phyloP scores from a whole-genome alignment of 2,113 vertebrate genomes.

The Antechinus stuartii region DNA sequence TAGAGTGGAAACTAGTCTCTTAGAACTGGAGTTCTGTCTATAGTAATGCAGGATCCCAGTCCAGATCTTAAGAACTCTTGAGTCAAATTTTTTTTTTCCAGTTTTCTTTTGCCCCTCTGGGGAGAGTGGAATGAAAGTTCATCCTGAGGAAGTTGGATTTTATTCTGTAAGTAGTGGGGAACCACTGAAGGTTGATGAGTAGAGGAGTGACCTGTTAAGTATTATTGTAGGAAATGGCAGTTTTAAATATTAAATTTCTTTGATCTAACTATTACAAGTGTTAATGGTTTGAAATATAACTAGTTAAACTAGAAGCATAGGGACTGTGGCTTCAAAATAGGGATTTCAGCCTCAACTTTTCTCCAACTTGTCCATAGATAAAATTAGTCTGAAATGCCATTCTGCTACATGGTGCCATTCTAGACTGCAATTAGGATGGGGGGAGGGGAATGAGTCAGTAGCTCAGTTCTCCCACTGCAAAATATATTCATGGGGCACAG shows the following conservation, averaged over 20 bases:
- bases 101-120: neutral
- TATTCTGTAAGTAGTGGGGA: conserved; percentile 22
- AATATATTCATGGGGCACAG: neutral
- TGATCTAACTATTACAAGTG: conserved; percentile 37
- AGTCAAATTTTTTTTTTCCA: neutral
- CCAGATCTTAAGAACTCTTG: neutral
- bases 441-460: neutral
- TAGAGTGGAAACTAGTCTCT: neutral
- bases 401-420: neutral
- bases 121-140: neutral
- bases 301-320: neutral
- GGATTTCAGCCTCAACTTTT: neutral
- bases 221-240: conserved; percentile 14
- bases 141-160: conserved; percentile 18
- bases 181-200: neutral
- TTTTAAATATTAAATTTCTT: conserved; percentile 30
- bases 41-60: neutral
- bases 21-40: neutral
- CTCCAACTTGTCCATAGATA: neutral
- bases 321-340: neutral
- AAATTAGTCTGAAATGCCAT: neutral
- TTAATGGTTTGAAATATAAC: neutral
- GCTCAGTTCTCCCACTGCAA: neutral
- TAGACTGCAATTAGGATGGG: neutral
- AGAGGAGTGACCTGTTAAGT: conserved; percentile 21